Evolutionary conservation across 2,888 invertebrate genomes (phyloP), one percentile per base, ranked within the genome.

Genomic region (Bombylius discolor): DNA sequence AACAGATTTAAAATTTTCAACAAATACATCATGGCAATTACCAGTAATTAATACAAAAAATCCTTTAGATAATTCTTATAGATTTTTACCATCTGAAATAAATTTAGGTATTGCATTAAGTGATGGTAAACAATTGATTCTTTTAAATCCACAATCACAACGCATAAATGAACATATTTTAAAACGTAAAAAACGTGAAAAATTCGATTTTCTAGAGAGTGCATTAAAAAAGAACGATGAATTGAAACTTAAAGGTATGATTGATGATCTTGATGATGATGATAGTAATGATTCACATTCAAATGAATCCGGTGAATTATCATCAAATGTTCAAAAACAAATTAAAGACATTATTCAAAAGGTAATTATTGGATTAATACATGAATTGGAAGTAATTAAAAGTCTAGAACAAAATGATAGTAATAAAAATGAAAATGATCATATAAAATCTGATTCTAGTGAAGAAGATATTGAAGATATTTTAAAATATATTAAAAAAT

Each of bases 61-160:
- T 53, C 57, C 55, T 12, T 47, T 9, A 60, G 55, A 55, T 12
- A 33, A 31, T 3, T 53, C 47, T 32, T 65, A 63, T 50, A 58
- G 65, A 48, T 67, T 67, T 56, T 57, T 67, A 34, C 64, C 65
- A 7, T 47, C 55, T 5, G 55, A 58, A 33, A 51, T 59, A 1
- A 58, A 61, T 31, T 32, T 61, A 3, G 72, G 74, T 36, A 62
- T 74, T 32, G 67, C 73, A 9, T 48, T 77, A 14, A 66, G 68
- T 55, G 71, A 73, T 60, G 74, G 72, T 5, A 61, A 65, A 14
- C 66, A 67, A 50, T 55, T 76, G n/a, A 63, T 65, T 3, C 4
- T 45, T 45, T 14, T 45, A 45, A 45, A 45, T 45, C n/a, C 14
- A 14, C 5, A 45, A 45, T 14, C 14, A 45, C 39, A 39, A 3